phyloP scores from a whole-genome alignment of 35 echinoderm and acorn worm genomes.

The Strongylocentrotus purpuratus region DNA sequence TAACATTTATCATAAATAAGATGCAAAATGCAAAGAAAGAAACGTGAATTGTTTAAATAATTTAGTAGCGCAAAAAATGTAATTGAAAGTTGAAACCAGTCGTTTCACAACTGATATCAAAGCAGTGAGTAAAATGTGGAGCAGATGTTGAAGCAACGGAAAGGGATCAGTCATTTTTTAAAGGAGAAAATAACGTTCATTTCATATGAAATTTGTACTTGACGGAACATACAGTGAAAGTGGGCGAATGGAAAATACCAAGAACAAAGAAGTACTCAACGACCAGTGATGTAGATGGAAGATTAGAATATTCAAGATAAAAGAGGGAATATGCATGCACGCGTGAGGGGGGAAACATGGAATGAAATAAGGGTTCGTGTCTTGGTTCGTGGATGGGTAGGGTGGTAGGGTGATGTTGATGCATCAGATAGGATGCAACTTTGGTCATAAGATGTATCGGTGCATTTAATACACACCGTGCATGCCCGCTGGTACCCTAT shows the following conservation, averaged over 20 bases:
- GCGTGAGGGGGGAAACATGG: not conserved
- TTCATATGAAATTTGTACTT: not conserved
- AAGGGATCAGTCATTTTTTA: not conserved
- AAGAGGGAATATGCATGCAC: not conserved
- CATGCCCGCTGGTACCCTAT: not conserved
- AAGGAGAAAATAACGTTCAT: not conserved
- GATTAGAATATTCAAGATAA: not conserved
- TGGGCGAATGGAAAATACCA: not conserved
- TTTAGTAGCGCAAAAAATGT: no score
- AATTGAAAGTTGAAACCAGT: no score
- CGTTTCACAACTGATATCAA: no score
- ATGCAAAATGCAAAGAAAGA: not conserved
- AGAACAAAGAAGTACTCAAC: not conserved
- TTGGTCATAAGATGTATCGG: conserved; percentile 3
- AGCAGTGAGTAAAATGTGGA: not conserved
- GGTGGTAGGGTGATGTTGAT: not conserved
- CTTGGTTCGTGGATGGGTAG: not conserved
- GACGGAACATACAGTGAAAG: not conserved
- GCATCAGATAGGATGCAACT: not conserved
- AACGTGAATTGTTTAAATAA: not conserved
- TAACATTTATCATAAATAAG: not conserved
- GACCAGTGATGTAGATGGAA: not conserved
- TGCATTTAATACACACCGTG: not conserved
- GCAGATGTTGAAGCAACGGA: not conserved
- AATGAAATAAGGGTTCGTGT: not conserved